These are phyloP conservation scores for Dascyllus trimaculatus DNA, from an alignment of 2,113 vertebrate genomes.

Conservation along the genomic window DNA sequence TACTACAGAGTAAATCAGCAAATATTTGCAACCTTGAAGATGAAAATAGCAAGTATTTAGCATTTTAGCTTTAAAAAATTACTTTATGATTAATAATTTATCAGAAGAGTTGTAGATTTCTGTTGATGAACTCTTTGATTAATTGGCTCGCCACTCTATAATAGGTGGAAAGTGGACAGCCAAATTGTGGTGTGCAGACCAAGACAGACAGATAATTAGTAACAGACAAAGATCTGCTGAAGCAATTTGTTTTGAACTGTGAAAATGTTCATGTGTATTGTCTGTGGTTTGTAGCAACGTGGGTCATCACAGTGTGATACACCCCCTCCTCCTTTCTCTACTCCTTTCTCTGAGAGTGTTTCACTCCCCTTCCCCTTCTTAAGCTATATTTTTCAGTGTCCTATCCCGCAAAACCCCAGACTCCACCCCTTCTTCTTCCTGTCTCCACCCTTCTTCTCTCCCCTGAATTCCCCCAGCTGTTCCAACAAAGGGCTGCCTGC, in stretches of 20 bases:
- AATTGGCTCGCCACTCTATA: no score
- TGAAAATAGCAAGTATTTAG: no score
- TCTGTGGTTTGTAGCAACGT: neutral
- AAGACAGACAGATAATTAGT: no score
- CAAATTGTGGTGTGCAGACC: no score
- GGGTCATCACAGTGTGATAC: neutral
- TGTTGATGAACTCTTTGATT: no score
- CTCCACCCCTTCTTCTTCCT: conserved; percentile 47
- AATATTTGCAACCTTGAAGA: no score
- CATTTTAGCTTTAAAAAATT: no score
- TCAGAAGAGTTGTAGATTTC: no score
- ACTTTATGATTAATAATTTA: no score
- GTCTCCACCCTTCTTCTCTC: conserved; percentile 29
- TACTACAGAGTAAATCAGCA: no score
- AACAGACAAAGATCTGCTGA: neutral
- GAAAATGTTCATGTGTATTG: neutral
- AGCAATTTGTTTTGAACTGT: neutral
- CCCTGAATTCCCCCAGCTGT: conserved; percentile 52
- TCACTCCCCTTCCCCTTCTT: neutral
- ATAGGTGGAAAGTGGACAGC: no score
- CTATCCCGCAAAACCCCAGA: neutral
- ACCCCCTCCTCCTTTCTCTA: neutral
- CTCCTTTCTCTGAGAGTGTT: neutral
- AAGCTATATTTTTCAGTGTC: conserved; percentile 23
- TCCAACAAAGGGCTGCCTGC: conserved; percentile 51